Conservation (phyloP, 2,797 vertebrate species). For the Choloepus didactylus region DNA sequence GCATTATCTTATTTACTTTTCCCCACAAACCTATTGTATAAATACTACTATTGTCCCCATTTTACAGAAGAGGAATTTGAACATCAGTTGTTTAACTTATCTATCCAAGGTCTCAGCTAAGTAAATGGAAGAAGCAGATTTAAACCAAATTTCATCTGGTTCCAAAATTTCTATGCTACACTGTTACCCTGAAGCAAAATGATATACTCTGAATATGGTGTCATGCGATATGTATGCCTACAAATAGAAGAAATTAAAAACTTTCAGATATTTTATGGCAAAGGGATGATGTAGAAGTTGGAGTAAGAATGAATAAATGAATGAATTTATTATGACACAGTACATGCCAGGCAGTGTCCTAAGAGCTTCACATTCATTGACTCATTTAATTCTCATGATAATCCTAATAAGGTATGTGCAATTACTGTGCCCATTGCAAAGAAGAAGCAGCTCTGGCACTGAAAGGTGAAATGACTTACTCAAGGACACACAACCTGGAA, state of each 20-base stretch:
- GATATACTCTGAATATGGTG: not conserved
- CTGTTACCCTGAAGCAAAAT: conserved; percentile 38
- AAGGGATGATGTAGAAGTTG: conserved; percentile 40
- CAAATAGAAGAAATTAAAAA: conserved; percentile 56
- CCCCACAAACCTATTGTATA: not conserved
- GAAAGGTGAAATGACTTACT: conserved; percentile 62
- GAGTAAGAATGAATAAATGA: not conserved
- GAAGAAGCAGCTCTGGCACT: conserved; percentile 38
- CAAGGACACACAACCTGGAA: conserved; percentile 7
- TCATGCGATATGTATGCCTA: not conserved
- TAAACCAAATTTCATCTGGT: conserved; percentile 31
- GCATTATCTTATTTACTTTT: not conserved
- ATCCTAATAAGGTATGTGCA: not conserved
- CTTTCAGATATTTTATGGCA: not conserved
- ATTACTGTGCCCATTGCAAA: conserved; percentile 29
- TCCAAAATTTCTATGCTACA: not conserved
- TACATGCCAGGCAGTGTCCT: not conserved
- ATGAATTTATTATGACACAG: not conserved
- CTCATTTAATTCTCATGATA: conserved; percentile 38
- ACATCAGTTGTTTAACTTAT: conserved; percentile 15
- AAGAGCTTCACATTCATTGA: conserved; percentile 7
- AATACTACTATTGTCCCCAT: conserved; percentile 5
- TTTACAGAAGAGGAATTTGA: conserved; percentile 59
- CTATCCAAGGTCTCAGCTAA: conserved; percentile 29
- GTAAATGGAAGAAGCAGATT: conserved; percentile 3